Conservation (phyloP, 2,797 vertebrate species). For the Acridotheres tristis region DNA sequence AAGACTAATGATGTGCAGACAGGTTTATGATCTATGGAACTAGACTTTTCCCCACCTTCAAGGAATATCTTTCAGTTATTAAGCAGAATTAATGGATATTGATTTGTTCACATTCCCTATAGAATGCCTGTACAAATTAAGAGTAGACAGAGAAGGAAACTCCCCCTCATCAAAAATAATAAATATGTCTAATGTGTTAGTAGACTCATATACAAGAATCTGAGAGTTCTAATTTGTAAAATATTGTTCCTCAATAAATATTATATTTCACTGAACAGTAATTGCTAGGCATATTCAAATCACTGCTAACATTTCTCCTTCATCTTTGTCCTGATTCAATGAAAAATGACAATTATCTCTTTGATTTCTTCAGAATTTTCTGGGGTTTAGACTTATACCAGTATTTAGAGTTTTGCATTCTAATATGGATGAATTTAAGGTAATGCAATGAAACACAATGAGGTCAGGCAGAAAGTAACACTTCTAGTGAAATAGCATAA, state of each 20-base stretch:
- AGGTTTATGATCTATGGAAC: neutral
- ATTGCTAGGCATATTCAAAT: neutral
- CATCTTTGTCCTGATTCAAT: neutral
- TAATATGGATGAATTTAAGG: neutral
- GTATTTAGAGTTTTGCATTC: neutral
- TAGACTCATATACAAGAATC: neutral
- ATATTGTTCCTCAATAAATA: neutral
- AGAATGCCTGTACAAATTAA: neutral
- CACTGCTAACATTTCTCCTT: neutral
- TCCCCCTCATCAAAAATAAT: neutral
- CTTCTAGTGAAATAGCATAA: neutral
- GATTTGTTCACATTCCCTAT: neutral
- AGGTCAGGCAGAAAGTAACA: neutral
- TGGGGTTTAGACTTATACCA: neutral
- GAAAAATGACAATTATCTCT: neutral
- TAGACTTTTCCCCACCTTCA: neutral
- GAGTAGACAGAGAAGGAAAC: neutral
- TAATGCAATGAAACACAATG: neutral
- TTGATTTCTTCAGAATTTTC: neutral
- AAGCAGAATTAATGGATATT: neutral
- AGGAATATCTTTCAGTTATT: neutral
- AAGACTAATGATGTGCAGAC: neutral
- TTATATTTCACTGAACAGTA: neutral
- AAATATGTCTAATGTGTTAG: neutral
- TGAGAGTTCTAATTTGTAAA: neutral